Base-by-base conservation (phyloP, 1,140 invertebrate species). In the Epicauta chinensis region DNA sequence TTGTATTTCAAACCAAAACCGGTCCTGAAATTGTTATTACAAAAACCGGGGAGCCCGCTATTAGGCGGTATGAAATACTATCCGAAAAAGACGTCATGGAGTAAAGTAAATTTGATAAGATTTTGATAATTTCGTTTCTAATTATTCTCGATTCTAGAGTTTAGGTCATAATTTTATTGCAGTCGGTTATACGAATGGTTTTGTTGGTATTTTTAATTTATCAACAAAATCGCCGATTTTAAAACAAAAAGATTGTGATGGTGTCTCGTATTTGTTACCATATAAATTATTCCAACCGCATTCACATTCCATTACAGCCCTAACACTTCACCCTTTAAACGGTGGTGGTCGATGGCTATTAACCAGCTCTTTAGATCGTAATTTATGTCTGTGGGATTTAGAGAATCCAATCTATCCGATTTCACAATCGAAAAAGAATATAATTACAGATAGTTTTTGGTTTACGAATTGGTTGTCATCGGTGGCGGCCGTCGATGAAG, bases 71-170 rank as follows among this genome's bases (percentile, higher is more conserved):
- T 38, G 17, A 12, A 53, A 12, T 61, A 51, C 53, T 66, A 64
- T 57, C 49, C 65, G 7, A 64, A 56, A 10, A 67, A 53, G 59
- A 53, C 69, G 34, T 69, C 62, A n/a, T 71, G 69, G 69, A 61
- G 57, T 39, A 68, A 67, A 58, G 69, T 70, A 60, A 51, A 49
- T 39, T 0, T 35, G n/a, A n/a, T 16, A 12, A 39, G 38, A n/a
- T 40, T 48, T 12, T n/a, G 11, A 17, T 47, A 29, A 31, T 9
- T 31, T 16, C 13, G 7, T 23, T 36, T 38, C 3, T 31, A 37
- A 17, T 34, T 32, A 31, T 41, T 40, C 14, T 39, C 36, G 17
- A 51, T 58, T 66, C 39, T 39, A 67, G 60, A 59, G 60, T 48
- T 16, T 42, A 37, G 60, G 58, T n/a, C 65, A 67, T 49, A 49